phyloP scores from a whole-genome alignment of 2,797 vertebrate species.

The Lindbergichthys nudifrons region DNA sequence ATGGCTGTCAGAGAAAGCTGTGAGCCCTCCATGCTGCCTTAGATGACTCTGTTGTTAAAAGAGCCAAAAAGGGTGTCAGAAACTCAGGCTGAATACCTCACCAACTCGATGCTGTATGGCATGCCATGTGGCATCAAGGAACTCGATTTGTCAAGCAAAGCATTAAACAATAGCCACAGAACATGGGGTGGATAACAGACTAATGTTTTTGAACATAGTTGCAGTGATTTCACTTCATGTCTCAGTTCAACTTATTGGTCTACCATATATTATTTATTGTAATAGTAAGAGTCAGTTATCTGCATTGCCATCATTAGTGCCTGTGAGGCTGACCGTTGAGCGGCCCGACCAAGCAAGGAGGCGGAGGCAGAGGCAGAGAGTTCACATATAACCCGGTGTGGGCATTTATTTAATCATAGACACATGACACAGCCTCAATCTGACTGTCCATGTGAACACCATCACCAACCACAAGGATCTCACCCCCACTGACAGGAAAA shows the following conservation, averaged over 20 bases:
- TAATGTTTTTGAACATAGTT: background rate
- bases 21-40: constrained; percentile 56
- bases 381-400: no score
- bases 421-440: no score
- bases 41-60: constrained; percentile 56
- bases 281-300: constrained; percentile 7
- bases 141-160: constrained; percentile 29
- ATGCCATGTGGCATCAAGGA: constrained; percentile 62
- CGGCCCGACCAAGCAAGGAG: no score
- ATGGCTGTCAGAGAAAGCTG: constrained; percentile 62
- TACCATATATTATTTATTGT: background rate
- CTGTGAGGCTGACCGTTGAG: no score
- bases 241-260: background rate
- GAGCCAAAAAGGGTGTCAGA: constrained; percentile 53
- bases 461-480: no score
- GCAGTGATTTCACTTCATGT: background rate
- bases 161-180: constrained; percentile 12
- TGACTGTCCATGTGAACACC: no score
- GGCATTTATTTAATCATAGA: no score
- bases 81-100: constrained; percentile 59
- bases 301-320: background rate
- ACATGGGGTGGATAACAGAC: background rate
- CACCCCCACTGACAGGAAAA: no score
- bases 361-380: no score
- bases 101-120: constrained; percentile 53